Percentiles rank a stretch among this genome's conserved stretches.
Conservation (phyloP, 2,797 vertebrate species). For the Gallinago solitaria region DNA sequence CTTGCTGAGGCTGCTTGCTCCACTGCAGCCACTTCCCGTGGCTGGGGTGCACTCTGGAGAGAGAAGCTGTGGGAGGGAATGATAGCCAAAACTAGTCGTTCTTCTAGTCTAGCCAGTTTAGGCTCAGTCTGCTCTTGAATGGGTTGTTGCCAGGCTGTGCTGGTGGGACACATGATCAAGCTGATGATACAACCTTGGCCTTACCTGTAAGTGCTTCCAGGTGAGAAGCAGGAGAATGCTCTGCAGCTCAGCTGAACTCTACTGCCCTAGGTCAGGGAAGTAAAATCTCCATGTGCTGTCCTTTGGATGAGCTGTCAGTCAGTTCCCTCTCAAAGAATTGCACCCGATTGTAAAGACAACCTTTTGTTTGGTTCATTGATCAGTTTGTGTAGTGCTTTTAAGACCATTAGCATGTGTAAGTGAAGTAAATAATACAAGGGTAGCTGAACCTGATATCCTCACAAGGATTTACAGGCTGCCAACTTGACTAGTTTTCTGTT, state of each 20-base stretch:
- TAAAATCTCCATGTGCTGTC: not conserved
- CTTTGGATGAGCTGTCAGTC: not conserved
- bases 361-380: not conserved
- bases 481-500: slow-evolving; percentile 1
- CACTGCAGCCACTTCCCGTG: not conserved
- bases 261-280: not conserved
- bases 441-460: not conserved
- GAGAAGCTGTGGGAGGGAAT: not conserved
- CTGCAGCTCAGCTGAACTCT: not conserved
- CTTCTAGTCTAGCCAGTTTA: not conserved
- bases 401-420: not conserved
- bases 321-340: not conserved
- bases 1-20: not conserved
- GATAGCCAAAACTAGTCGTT: not conserved
- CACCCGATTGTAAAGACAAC: not conserved
- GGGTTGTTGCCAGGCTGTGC: not conserved
- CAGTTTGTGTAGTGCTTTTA: not conserved
- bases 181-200: not conserved
- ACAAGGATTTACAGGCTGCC: not conserved
- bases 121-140: not conserved
- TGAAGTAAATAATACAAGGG: not conserved
- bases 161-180: not conserved
- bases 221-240: not conserved
- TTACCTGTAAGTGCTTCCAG: not conserved
- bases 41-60: not conserved